Evolutionary conservation across 2,888 invertebrate species (phyloP).

Genomic region (Heliothis peltigera): DNA sequence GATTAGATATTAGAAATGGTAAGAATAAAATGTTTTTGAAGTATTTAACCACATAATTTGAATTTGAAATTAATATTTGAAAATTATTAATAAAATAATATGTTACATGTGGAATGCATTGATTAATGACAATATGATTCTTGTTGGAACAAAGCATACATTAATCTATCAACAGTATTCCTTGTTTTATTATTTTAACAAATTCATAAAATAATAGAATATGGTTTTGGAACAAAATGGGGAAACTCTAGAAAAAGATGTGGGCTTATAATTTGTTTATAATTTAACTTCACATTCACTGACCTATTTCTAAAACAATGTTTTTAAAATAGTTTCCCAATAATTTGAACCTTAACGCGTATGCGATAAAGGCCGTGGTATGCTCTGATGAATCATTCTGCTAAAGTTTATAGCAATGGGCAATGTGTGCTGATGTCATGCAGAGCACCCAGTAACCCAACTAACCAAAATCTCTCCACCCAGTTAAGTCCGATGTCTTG

Average conservation of each 20-base stretch:
- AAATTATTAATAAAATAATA: too few relatives aligned
- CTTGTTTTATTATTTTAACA: conserved; percentile 17
- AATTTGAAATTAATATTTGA: too few relatives aligned
- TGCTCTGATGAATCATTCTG: conserved; percentile 79
- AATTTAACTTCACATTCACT: conserved; percentile 53
- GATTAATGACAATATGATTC: neutral
- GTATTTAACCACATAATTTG: neutral
- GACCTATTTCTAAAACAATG: conserved; percentile 57
- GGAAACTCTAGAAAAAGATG: neutral
- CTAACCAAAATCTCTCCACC: conserved; percentile 60
- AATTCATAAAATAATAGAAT: conserved; percentile 16
- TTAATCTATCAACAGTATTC: conserved; percentile 15
- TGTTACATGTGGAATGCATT: too few relatives aligned
- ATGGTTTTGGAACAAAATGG: too few relatives aligned
- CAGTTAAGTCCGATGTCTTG: conserved; percentile 55
- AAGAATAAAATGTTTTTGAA: neutral
- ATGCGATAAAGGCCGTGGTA: conserved; percentile 59
- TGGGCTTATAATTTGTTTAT: conserved; percentile 28
- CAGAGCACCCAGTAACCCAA: conserved; percentile 68
- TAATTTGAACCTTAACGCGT: conserved; percentile 55
- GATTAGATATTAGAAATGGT: neutral
- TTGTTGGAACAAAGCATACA: conserved; percentile 3
- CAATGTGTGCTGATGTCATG: conserved; percentile 86
- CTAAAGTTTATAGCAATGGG: conserved; percentile 79
- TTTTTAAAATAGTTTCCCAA: conserved; percentile 43